Conservation (phyloP, 1,140 invertebrate genomes). For the Magallana angulata region DNA sequence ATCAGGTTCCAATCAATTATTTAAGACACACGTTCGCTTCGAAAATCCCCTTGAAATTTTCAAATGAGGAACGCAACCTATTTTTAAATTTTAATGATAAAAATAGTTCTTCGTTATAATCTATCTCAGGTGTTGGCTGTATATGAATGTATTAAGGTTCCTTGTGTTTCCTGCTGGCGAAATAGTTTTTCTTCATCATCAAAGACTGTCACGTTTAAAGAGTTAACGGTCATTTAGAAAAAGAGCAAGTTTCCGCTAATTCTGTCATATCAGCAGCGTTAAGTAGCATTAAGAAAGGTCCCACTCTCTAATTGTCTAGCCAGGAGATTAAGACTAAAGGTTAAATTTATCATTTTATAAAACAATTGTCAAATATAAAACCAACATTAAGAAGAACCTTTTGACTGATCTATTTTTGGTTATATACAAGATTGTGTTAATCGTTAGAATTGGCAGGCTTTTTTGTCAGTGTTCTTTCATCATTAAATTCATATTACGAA, state of each 20-base stretch:
- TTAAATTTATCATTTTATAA: conserved; percentile 4
- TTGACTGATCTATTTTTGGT: neutral
- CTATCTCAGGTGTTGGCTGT: neutral
- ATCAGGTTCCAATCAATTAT: no score
- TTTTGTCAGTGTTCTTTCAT: no score
- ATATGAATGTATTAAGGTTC: neutral
- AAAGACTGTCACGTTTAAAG: neutral
- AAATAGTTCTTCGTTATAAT: neutral
- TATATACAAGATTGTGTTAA: no score
- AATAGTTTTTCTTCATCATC: neutral
- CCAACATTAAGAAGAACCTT: neutral
- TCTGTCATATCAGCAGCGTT: neutral
- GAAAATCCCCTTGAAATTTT: no score
- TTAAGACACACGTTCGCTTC: no score
- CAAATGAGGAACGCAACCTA: no score
- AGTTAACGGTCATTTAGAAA: neutral
- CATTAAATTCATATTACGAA: no score
- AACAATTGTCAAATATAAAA: neutral
- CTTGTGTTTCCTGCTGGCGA: neutral
- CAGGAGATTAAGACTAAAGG: neutral
- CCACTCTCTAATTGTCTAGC: neutral
- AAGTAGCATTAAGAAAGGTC: neutral
- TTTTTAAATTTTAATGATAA: neutral
- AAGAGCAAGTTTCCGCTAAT: neutral
- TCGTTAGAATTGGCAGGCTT: no score